Evolutionary conservation across 2,888 invertebrate species (phyloP), one percentile per base, ranked within the genome.

Genomic region (Watsonalla cultraria): DNA sequence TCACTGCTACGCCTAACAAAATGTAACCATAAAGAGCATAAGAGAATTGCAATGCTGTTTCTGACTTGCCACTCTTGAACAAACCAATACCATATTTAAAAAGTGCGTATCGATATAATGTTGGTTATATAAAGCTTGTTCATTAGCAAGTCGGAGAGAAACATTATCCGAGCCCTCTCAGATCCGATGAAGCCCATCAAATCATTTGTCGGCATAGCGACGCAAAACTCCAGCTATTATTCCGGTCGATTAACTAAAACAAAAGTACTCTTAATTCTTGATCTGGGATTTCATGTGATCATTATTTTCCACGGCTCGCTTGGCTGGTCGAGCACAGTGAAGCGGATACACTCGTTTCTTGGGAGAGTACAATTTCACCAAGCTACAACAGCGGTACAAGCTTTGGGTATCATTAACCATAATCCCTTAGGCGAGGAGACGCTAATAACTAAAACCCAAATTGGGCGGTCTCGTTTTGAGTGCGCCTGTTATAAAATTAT

Each of bases 151-250:
- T 63, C 64, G 63, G 67, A 71, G 68, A 67, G 79, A 81, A 83
- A 83, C 78, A 80, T 84, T 81, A 86, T 76, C 79, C 77, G 69
- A 67, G 72, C 69, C 72, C 76, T 74, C 72, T 72, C 73, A 69
- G 74, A 72, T 78, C 70, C 79, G 80, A 83, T 82, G 86, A 84
- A 84, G 79, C 82, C 83, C 75, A 79, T 84, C 82, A 84, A 84
- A 84, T 83, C 82, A 84, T 85, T 84, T 81, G 86, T 84, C 78
- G 84, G 80, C 81, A 83, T 84, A 70, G 83, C 80, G 77, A 83
- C 83, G 81, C 69, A 65, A 77, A 83, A 84, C 82, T 86, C 79
- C 73, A 77, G 77, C 82, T 80, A 82, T 87, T 86, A 85, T 87
- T 86, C 81, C 85, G 82, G 75, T 82, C 82, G 79, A 82, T 82